Evolutionary conservation across 2,888 invertebrate species (phyloP), one percentile per base, ranked within the genome.

Genomic region (Oligia strigilis): DNA sequence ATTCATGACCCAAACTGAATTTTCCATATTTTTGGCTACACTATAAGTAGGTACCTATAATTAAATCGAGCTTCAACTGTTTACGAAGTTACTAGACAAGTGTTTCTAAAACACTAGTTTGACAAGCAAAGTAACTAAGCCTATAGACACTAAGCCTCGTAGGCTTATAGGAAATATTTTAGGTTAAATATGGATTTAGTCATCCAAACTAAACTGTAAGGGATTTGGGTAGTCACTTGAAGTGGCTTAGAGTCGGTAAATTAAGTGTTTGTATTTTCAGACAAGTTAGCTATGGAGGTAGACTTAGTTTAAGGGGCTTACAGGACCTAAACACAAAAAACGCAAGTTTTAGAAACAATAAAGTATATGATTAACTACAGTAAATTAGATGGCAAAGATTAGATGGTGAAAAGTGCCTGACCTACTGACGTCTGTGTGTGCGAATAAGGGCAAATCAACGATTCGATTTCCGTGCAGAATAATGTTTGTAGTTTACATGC

Each of bases 81-180:
- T 71, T 43, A 60, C 19, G 36, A 23, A 52, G 55, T 69, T 14
- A 55, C 9, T 40, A 69, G 19, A 40, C 36, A 46, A 62, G 36
- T 75, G 19, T 52, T 67, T 58, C 60, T 29, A 29, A 29, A 72
- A 58, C 13, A 58, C 58, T 58, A 23, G 9, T 23, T 17, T 43
- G 46, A 13, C 52, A 49, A 19, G 58, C 19, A 62, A 73, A 74
- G 55, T 65, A 40, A 46, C 43, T 62, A 60, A 40, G 36, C 43
- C 17, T 23, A 52, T 17, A 52, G 17, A 52, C 52, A 55, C 19
- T 19, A 55, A 55, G n/a, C 52, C 29, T 60, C n/a, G 55, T 74
- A 29, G 6, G 2, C 9, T 1, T 23, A 75, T 49, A 75, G 29
- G 17, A 46, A 81, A 82, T 64, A 69, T 75, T 67, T 81, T n/a